Evolutionary conservation across 2,888 invertebrate genomes (phyloP), one percentile per base, ranked within the genome.

Genomic region (Myathropa florea): DNA sequence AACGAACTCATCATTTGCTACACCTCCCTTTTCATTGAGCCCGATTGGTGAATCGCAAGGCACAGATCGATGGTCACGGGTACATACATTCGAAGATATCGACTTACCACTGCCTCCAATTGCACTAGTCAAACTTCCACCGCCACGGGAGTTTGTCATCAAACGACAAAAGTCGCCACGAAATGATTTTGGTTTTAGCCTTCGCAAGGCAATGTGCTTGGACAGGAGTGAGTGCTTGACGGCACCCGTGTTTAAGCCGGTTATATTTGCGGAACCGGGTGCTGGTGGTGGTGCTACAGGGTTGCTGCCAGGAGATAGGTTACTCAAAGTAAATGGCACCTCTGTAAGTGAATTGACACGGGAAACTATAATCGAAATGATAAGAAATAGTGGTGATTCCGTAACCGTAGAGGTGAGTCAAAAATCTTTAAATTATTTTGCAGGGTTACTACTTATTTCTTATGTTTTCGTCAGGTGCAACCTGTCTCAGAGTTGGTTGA

Each of bases 401-500:
- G 97, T 98, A 85, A 95, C 95, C 63, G 95, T 98, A 76, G 97
- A 97, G 95, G 97, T 97, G 92, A 93, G 94, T 92, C 71, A 6
- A 39, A 26, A 18, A 64, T 61, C 9, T 55, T 61, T 60, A 3
- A 57, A 24, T 80, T 21, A 6, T 73, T 14, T 18, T 18, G 1
- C 53, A 18, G 18, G n/a, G 24, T 60, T 63, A n/a, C n/a, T 9
- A 78, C 64, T 68, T 36, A 55, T 55, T 71, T 46, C 2, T 18
- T 7, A 53, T 46, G 46, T n/a, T 61, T 68, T 46, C 12, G 28
- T 28, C 93, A 97, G 97, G 98, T 98, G 88, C 98, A 98, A 93
- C 97, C 98, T 55, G 97, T 98, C 88, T 96, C 97, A 0, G 98
- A 98, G 93, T 93, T 98, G 89, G 96, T 97, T 89, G 98, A 98